These are phyloP conservation scores for Hirtodrosophila trivittata DNA, from an alignment of 2,888 invertebrate genomes.

Conservation along the genomic window DNA sequence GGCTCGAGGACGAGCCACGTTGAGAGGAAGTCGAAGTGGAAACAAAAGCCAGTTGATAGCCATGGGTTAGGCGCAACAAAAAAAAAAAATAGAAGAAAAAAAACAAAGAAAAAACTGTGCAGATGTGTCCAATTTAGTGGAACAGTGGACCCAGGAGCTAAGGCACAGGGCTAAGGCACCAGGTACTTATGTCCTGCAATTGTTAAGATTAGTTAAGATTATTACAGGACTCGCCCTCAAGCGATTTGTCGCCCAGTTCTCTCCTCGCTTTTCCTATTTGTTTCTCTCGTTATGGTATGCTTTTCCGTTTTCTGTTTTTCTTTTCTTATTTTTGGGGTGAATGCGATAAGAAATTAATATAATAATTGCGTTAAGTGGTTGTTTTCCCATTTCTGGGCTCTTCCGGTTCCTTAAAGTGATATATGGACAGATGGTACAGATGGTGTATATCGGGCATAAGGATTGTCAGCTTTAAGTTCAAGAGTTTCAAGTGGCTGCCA, in stretches of 20 bases:
- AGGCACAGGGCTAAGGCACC: slow-evolving; percentile 21
- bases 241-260: slow-evolving; percentile 22
- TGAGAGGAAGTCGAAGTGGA: slow-evolving; percentile 19
- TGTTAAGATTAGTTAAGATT: slow-evolving; percentile 51
- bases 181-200: slow-evolving; percentile 56
- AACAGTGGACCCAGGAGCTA: slow-evolving; percentile 47
- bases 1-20: neutral
- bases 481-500: slow-evolving; percentile 10
- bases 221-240: slow-evolving; percentile 21
- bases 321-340: slow-evolving; percentile 28
- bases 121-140: slow-evolving; percentile 77
- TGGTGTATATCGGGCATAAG: neutral
- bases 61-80: neutral
- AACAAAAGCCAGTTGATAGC: slow-evolving; percentile 41
- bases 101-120: slow-evolving; percentile 51
- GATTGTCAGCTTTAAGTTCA: slow-evolving; percentile 1
- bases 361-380: slow-evolving; percentile 70
- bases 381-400: slow-evolving; percentile 31
- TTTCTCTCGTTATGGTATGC: neutral
- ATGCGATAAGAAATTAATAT: slow-evolving; percentile 63
- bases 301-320: slow-evolving; percentile 8
- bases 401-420: slow-evolving; percentile 10
- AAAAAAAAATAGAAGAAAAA: slow-evolving; percentile 1
- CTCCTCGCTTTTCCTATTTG: neutral
- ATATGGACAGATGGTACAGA: slow-evolving; percentile 25